phyloP scores from a whole-genome alignment of 1,140 invertebrate species.

The Metopolophium dirhodum region DNA sequence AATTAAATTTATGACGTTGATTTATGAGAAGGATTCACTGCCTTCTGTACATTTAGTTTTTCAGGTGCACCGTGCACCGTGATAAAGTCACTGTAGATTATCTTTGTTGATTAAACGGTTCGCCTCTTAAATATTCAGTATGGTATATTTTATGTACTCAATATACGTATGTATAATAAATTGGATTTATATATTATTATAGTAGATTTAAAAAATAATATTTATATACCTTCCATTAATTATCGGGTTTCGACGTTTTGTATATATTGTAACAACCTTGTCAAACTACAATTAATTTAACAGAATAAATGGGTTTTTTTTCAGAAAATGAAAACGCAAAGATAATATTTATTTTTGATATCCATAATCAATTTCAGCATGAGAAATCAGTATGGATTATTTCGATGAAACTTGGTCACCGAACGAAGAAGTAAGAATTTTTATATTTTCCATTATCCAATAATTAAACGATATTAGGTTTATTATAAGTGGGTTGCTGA shows the following conservation, averaged over 20 bases:
- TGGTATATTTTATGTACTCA: too few species aligned
- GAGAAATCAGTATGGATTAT: constrained; percentile 38
- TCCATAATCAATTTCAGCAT: background rate
- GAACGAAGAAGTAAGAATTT: constrained; percentile 41
- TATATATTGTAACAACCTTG: background rate
- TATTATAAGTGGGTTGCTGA: background rate
- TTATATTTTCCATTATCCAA: background rate
- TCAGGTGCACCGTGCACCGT: background rate
- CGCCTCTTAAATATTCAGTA: background rate
- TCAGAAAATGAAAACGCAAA: background rate
- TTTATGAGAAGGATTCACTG: background rate
- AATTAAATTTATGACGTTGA: background rate
- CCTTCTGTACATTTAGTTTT: background rate
- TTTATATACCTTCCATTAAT: background rate
- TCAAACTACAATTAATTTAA: background rate
- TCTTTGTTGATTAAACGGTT: background rate
- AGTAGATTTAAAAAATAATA: background rate
- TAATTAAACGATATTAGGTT: background rate
- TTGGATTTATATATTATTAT: background rate
- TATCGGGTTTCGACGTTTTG: background rate
- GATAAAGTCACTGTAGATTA: background rate
- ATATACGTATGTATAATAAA: background rate
- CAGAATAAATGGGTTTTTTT: background rate
- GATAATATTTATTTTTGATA: background rate
- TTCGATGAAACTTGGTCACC: constrained; percentile 31